phyloP scores from a whole-genome alignment of 2,113 vertebrate species.

The Chlamydotis undulata region DNA sequence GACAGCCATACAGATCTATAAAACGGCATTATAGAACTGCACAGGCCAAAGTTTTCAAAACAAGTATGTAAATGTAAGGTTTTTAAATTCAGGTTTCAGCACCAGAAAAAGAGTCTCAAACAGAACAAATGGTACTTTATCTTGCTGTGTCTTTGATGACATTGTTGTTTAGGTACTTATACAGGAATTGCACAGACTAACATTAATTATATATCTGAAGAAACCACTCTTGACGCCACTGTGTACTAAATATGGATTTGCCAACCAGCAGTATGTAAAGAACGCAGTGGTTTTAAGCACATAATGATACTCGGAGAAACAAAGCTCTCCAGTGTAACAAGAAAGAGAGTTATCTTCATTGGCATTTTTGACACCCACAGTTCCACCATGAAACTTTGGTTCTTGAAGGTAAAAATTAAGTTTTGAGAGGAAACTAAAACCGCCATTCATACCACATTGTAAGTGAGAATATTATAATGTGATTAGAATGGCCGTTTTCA shows the following conservation, averaged over 20 bases:
- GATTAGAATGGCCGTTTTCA: background rate
- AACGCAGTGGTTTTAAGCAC: background rate
- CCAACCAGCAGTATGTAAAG: background rate
- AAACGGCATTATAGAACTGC: background rate
- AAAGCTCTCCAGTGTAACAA: background rate
- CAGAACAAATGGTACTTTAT: background rate
- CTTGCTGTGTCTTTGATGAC: background rate
- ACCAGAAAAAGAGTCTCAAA: background rate
- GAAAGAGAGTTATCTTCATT: background rate
- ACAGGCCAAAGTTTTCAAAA: background rate
- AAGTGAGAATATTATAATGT: background rate
- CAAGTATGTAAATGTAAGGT: background rate
- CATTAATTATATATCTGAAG: background rate
- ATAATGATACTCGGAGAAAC: background rate
- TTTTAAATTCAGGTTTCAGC: background rate
- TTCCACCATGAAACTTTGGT: background rate
- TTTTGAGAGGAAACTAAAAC: background rate
- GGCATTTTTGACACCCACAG: background rate
- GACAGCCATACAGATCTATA: background rate
- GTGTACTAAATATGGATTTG: background rate
- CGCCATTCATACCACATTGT: background rate
- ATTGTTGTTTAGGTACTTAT: background rate
- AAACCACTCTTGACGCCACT: background rate
- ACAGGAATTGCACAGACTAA: background rate
- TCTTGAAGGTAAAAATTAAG: background rate